Percentiles rank a stretch among this genome's conserved stretches.
These are phyloP conservation scores for Eupsilia transversa DNA, from an alignment of 2,888 invertebrate species.

Conservation along the genomic window DNA sequence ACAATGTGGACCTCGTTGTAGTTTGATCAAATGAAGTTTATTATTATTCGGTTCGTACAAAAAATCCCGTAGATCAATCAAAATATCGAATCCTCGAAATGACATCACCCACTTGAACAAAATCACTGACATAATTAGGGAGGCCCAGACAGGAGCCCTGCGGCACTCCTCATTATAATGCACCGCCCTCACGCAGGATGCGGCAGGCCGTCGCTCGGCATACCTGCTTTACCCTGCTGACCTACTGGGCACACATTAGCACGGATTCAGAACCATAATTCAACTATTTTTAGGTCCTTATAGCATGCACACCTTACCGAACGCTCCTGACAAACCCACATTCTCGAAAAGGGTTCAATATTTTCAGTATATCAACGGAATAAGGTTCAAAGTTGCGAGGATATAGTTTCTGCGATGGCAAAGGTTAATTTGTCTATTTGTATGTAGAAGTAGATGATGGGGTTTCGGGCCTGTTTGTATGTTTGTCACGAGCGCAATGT, in stretches of 20 bases:
- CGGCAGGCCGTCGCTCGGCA: slow-evolving; percentile 70
- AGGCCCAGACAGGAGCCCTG: slow-evolving; percentile 63
- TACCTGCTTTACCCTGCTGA: slow-evolving; percentile 81
- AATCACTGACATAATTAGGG: slow-evolving; percentile 39
- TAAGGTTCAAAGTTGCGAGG: slow-evolving; percentile 59
- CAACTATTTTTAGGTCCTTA: slow-evolving; percentile 71
- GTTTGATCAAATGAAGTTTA: no score
- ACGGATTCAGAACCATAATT: slow-evolving; percentile 78
- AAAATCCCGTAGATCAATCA: background rate
- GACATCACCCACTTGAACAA: background rate
- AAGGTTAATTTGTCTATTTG: slow-evolving; percentile 75
- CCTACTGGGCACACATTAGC: slow-evolving; percentile 82
- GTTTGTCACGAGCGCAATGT: slow-evolving; percentile 68
- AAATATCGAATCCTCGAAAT: background rate
- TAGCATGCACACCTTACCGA: slow-evolving; percentile 61
- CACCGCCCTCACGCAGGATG: slow-evolving; percentile 76
- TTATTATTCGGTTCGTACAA: background rate
- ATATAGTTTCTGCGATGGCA: slow-evolving; percentile 39
- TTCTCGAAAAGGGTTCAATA: slow-evolving; percentile 11
- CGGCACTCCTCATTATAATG: slow-evolving; percentile 78
- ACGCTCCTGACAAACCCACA: slow-evolving; percentile 60
- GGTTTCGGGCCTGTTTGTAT: slow-evolving; percentile 70
- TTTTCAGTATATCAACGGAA: slow-evolving; percentile 30
- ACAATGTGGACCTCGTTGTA: no score
- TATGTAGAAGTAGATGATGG: slow-evolving; percentile 68